Conservation (phyloP, 2,888 invertebrate species). For the Pocota personata region DNA sequence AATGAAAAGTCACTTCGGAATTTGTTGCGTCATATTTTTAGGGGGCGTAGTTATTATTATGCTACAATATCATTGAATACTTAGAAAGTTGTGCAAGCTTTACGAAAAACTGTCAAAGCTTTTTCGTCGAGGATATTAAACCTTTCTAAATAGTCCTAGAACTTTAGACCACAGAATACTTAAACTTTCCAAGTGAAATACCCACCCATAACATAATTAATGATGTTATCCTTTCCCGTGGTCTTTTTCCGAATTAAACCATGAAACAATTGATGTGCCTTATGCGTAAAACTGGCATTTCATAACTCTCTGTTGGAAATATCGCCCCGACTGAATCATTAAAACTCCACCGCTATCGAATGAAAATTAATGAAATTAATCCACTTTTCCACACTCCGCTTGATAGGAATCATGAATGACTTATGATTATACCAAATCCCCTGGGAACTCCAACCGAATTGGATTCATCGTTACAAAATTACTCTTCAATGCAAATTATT, state of each 20-base stretch:
- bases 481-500: slow-evolving; percentile 65
- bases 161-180: too few species aligned
- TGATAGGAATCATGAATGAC: slow-evolving; percentile 27
- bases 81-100: too few species aligned
- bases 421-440: slow-evolving; percentile 51
- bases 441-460: slow-evolving; percentile 35
- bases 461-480: slow-evolving; percentile 65
- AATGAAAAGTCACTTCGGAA: too few species aligned
- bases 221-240: background rate
- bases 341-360: slow-evolving; percentile 23
- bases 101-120: too few species aligned
- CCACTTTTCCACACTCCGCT: slow-evolving; percentile 48
- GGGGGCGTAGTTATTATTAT: too few species aligned
- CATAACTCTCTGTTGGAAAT: background rate
- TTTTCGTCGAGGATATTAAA: too few species aligned
- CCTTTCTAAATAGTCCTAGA: too few species aligned
- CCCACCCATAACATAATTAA: too few species aligned
- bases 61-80: too few species aligned
- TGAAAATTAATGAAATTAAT: slow-evolving; percentile 70
- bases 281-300: background rate
- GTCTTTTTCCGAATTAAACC: background rate
- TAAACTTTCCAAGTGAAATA: too few species aligned
- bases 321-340: background rate
- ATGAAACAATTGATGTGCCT: background rate
- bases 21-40: too few species aligned